A percentile compares a stretch with the other conserved stretches of the same genome.
These are phyloP conservation scores for Centropyge bicolor DNA, from an alignment of 2,797 vertebrate species.

Conservation along the genomic window DNA sequence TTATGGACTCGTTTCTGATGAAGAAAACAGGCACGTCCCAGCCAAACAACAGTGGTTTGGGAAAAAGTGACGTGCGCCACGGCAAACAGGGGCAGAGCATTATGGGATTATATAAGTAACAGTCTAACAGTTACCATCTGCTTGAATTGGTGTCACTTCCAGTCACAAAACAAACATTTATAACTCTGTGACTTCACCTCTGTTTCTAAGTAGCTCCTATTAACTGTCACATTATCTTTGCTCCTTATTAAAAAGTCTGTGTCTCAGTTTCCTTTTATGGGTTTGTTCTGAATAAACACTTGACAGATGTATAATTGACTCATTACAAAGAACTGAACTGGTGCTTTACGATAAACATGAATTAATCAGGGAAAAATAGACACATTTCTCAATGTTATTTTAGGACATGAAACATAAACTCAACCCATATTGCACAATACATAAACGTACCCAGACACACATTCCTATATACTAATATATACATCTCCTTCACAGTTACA, in stretches of 20 bases:
- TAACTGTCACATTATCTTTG: background rate
- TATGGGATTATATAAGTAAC: conserved; percentile 32
- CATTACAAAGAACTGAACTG: background rate
- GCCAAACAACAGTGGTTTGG: background rate
- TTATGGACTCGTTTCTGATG: conserved; percentile 33
- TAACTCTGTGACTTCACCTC: background rate
- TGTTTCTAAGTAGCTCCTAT: background rate
- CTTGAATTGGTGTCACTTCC: conserved; percentile 37
- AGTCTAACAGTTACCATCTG: conserved; percentile 60
- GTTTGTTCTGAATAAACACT: background rate
- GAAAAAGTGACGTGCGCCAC: conserved; percentile 39
- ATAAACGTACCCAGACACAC: conserved; percentile 28
- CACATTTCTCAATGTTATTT: background rate
- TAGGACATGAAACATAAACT: background rate
- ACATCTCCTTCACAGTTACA: conserved; percentile 35
- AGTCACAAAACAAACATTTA: conserved; percentile 27
- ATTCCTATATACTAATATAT: conserved; percentile 27
- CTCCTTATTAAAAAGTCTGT: background rate
- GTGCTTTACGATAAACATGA: background rate
- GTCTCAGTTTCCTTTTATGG: background rate
- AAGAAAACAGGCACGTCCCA: conserved; percentile 37
- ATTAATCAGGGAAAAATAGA: background rate
- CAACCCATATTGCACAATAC: conserved; percentile 11
- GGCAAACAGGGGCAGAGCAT: conserved; percentile 6
- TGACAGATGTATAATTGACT: conserved; percentile 1